phyloP scores from a whole-genome alignment of 2,113 vertebrate genomes.

The Micromys minutus region DNA sequence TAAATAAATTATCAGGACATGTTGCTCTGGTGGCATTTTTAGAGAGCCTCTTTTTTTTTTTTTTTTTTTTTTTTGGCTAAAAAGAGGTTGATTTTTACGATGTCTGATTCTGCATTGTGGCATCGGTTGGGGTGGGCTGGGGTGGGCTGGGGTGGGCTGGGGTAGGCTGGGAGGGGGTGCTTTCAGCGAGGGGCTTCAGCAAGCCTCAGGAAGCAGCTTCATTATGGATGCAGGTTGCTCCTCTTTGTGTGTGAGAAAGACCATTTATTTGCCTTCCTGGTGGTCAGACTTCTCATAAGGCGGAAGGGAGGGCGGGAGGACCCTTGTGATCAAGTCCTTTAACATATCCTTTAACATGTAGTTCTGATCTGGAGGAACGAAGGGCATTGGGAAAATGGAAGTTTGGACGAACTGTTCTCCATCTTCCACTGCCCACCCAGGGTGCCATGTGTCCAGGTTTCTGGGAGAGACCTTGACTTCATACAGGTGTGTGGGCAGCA shows the following conservation, averaged over 20 bases:
- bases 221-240: not conserved
- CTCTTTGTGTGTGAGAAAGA: not conserved
- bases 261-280: not conserved
- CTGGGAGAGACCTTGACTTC: not conserved
- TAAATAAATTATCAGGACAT: not conserved
- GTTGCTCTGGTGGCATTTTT: not conserved
- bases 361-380: not conserved
- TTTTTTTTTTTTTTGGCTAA: not conserved
- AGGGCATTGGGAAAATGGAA: not conserved
- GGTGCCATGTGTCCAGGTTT: rapidly evolving
- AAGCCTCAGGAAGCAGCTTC: not conserved
- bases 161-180: not conserved
- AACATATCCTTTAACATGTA: too few relatives aligned
- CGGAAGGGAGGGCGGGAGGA: not conserved
- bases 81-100: not conserved
- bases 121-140: not conserved
- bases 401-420: not conserved
- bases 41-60: not conserved
- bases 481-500: not conserved
- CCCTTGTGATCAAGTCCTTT: not conserved
- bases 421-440: not conserved
- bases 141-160: not conserved
- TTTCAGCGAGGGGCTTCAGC: not conserved
- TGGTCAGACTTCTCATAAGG: not conserved
- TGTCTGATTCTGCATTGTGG: not conserved